Conservation (phyloP, 1,140 invertebrate species). For the Hesperophylax magnus region DNA sequence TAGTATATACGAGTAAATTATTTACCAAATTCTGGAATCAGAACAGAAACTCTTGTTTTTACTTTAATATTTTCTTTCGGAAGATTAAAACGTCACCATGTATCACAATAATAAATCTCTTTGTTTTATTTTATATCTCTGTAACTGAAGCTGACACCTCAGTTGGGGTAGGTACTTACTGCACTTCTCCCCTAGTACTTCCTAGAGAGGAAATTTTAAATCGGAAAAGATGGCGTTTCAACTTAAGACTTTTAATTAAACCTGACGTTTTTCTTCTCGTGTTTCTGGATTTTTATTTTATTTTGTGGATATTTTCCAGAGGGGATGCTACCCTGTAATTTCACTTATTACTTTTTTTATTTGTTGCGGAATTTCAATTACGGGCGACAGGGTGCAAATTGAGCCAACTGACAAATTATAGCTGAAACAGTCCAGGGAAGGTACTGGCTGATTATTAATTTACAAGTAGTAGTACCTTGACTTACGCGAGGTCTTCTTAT, state of each 20-base stretch:
- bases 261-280: constrained; percentile 15
- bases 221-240: constrained; percentile 3
- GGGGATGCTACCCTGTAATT: constrained; percentile 16
- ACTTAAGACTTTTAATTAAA: constrained; percentile 28
- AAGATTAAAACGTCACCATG: no score
- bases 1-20: no score
- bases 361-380: constrained; percentile 20
- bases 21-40: no score
- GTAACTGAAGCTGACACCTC: no score
- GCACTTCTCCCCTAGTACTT: no score
- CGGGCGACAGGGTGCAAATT: constrained; percentile 5
- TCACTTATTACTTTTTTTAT: constrained; percentile 25
- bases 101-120: no score
- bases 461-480: background rate
- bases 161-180: no score
- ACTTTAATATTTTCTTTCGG: no score
- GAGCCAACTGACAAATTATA: constrained; percentile 3
- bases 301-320: constrained; percentile 17
- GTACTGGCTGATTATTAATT: background rate
- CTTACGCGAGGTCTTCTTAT: no score
- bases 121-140: no score
- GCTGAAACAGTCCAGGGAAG: no score
- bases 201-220: background rate
- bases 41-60: no score
- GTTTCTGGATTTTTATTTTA: constrained; percentile 1